Evolutionary conservation across 2,888 invertebrate genomes (phyloP).

Genomic region (Sturmia bella): DNA sequence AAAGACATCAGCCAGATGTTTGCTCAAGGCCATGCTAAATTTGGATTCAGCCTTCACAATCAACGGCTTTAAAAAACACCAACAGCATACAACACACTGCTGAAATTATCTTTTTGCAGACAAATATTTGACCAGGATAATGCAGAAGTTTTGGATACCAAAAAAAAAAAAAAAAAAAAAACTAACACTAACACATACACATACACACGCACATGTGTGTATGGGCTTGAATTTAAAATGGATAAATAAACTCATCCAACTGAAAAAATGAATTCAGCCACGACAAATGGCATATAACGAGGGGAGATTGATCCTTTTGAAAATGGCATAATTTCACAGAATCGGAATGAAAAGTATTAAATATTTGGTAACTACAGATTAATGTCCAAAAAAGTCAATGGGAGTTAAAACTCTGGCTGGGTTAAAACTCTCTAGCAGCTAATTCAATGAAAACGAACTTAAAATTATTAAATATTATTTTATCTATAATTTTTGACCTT

Average conservation of each 20-base stretch:
- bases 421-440: no score
- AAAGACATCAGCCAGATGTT: conserved; percentile 45
- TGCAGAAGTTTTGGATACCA: conserved; percentile 49
- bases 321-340: no score
- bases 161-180: conserved; percentile 21
- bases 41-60: conserved; percentile 44
- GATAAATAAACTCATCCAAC: conserved; percentile 10
- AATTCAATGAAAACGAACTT: no score
- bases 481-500: no score
- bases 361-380: neutral
- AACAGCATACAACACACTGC: conserved; percentile 21
- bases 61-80: conserved; percentile 34
- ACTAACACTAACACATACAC: conserved; percentile 21
- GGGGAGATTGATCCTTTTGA: conserved; percentile 17
- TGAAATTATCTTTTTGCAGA: conserved; percentile 59
- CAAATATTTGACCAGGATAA: conserved; percentile 69
- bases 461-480: no score
- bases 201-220: neutral
- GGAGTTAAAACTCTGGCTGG: no score
- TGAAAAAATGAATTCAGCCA: neutral
- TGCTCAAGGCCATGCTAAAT: conserved; percentile 68
- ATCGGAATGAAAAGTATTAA: neutral
- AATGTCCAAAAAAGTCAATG: no score
- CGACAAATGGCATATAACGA: conserved; percentile 21
- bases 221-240: neutral